These are phyloP conservation scores for Sanderia malayensis DNA, from an alignment of 30 jellyfish, hydroid and myxozoan genomes.

Conservation along the genomic window DNA sequence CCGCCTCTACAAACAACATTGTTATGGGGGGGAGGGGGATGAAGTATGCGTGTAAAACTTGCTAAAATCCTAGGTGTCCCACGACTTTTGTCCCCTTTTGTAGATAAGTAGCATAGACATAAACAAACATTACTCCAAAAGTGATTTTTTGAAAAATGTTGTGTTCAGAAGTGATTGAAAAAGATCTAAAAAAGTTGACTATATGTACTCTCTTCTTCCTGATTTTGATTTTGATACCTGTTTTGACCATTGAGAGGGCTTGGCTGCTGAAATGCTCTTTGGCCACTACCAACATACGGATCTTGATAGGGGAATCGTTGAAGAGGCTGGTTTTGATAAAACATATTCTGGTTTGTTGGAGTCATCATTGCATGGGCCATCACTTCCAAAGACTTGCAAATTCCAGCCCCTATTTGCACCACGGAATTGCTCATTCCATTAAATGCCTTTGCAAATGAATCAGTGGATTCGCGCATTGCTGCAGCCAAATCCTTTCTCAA, in stretches of 20 bases:
- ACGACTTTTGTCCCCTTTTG: no score
- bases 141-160: background rate
- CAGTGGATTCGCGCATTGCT: constrained; percentile 41
- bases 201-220: no score
- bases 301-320: constrained; percentile 10
- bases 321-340: constrained; percentile 19
- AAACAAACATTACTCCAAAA: no score
- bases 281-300: constrained; percentile 12
- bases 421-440: constrained; percentile 22
- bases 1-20: no score
- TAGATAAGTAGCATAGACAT: no score
- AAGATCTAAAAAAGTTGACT: no score
- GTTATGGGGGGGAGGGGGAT: no score
- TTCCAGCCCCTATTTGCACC: constrained; percentile 16
- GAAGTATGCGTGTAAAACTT: no score
- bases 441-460: constrained; percentile 33
- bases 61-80: no score
- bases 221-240: background rate
- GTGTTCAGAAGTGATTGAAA: no score
- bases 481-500: constrained; percentile 51
- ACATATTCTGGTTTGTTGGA: constrained; percentile 47
- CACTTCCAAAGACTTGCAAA: constrained; percentile 4
- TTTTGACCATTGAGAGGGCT: background rate
- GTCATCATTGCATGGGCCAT: constrained; percentile 40
- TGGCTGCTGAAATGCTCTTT: constrained; percentile 11